A percentile compares a stretch with the other conserved stretches of the same genome.
phyloP scores from a whole-genome alignment of 2,797 vertebrate species.

The Sylvia borin region DNA sequence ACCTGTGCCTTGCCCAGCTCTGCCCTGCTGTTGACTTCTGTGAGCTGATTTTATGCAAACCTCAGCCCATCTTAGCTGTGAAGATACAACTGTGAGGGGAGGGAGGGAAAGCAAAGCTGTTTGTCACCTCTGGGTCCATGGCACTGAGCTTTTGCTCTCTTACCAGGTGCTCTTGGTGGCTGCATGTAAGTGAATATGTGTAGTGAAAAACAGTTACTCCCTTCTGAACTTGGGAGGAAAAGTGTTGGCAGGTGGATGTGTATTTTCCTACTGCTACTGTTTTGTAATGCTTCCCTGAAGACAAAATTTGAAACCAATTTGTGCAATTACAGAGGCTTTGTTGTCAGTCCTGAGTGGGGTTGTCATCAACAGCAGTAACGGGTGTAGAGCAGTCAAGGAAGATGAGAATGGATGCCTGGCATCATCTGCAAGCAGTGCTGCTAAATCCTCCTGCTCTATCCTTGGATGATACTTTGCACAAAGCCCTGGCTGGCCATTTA shows the following conservation, averaged over 20 bases:
- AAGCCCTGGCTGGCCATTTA: not conserved
- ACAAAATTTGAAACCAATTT: not conserved
- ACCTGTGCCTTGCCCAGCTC: not conserved
- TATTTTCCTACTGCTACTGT: not conserved
- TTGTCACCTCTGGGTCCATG: not conserved
- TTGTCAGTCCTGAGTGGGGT: not conserved
- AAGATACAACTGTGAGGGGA: not conserved
- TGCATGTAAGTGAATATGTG: accelerated
- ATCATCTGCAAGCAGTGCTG: not conserved
- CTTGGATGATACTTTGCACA: not conserved
- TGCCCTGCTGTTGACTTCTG: not conserved
- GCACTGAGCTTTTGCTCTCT: not conserved
- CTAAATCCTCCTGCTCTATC: not conserved
- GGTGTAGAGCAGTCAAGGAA: not conserved
- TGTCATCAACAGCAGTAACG: not conserved
- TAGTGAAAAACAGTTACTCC: not conserved
- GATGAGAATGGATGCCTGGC: not conserved
- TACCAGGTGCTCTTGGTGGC: not conserved
- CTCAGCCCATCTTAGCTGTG: not conserved
- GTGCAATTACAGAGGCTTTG: not conserved
- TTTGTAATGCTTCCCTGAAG: not conserved
- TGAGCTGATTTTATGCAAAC: not conserved
- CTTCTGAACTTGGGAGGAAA: not conserved
- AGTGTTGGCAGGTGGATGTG: not conserved
- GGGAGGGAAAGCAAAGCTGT: not conserved